Evolutionary conservation across 2,888 invertebrate genomes (phyloP), one percentile per base, ranked within the genome.

Genomic region (Herminia tarsipennalis): DNA sequence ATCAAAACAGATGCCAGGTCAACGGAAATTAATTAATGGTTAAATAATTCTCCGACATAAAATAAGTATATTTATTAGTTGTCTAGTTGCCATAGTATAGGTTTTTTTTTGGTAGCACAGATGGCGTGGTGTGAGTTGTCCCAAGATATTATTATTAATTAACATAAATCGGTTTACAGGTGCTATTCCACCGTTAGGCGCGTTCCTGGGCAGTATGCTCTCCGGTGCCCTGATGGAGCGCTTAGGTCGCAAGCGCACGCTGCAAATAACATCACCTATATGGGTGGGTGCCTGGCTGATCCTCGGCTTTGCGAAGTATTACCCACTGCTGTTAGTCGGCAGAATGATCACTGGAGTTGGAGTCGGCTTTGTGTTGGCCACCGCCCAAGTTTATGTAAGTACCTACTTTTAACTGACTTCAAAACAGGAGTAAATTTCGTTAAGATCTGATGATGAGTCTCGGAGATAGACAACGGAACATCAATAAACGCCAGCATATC

Each of bases 361-460:
- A 39, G 92, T 92, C 1, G 94, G 94, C 0, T 91, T 94, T 14
- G 87, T 92, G 1, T 81, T 93, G 5, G 94, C 94, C 0, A 92
- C 94, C 2, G 92, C 91, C n/a, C 93, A 93, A 81, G 92, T 93
- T 56, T 95, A 95, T 73, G 93, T 95, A 55, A 92, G 93, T 74
- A 42, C 33, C 1, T 13, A 4, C 6, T 10, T 8, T 6, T 8
- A 20, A 8, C 8, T 9, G 5, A 13, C 1, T 16, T 17, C n/a
- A n/a, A n/a, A n/a, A n/a, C n/a, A n/a, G n/a, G n/a, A n/a, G n/a
- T n/a, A n/a, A n/a, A n/a, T n/a, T n/a, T n/a, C n/a, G n/a, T n/a
- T n/a, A n/a, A n/a, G n/a, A n/a, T n/a, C n/a, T n/a, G n/a, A n/a
- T n/a, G n/a, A n/a, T n/a, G n/a, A n/a, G n/a, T n/a, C n/a, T n/a